Evolutionary conservation across 2,797 vertebrate species (phyloP).

Genomic region (Eupleurogrammus muticus): DNA sequence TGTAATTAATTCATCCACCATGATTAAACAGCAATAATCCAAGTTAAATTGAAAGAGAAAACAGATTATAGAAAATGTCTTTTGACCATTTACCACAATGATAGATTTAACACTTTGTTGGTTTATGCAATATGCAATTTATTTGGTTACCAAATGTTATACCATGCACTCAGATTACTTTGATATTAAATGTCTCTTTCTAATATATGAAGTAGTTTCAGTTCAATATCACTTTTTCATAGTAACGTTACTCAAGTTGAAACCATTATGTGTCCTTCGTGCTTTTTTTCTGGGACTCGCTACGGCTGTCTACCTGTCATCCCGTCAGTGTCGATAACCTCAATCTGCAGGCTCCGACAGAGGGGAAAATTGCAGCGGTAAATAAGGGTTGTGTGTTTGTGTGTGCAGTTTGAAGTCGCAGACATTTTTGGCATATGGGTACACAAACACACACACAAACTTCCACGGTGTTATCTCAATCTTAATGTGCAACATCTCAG

Average conservation of each 20-base stretch:
- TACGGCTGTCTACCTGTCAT: neutral
- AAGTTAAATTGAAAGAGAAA: too few relatives aligned
- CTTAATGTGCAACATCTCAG: conserved; percentile 15
- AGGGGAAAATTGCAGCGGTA: conserved; percentile 22
- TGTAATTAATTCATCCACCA: too few relatives aligned
- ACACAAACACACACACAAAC: too few relatives aligned
- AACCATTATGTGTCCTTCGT: neutral
- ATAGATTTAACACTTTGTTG: too few relatives aligned
- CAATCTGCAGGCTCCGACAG: conserved; percentile 24
- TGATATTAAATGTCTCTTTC: neutral
- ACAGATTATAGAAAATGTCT: too few relatives aligned
- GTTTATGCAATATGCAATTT: too few relatives aligned
- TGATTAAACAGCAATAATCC: neutral
- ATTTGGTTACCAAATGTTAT: neutral
- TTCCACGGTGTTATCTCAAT: neutral
- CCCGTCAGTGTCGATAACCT: conserved; percentile 15
- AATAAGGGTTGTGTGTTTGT: conserved; percentile 31
- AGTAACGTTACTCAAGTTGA: neutral
- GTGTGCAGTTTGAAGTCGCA: conserved; percentile 1
- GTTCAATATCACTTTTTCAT: neutral
- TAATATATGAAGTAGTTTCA: neutral
- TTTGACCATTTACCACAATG: too few relatives aligned
- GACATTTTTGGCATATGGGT: neutral
- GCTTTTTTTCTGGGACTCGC: neutral
- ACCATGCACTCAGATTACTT: neutral